Base-by-base conservation (phyloP, 1,140 invertebrate genomes). In the Pseudomyrmex dendroicus region DNA sequence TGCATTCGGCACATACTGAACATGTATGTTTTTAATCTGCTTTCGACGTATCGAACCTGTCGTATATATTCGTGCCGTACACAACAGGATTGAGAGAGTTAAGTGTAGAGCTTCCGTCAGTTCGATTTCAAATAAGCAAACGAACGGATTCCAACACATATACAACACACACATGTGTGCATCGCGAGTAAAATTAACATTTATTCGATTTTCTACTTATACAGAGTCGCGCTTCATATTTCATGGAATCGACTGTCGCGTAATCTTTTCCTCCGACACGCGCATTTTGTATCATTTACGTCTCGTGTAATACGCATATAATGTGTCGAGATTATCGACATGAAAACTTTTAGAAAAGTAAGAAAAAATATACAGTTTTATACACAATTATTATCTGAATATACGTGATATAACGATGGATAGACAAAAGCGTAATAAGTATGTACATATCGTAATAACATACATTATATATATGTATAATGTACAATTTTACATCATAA, bases 101-200 rank as follows among this genome's bases (percentile, higher is more conserved):
- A 46, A n/a, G 50, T 22, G 78, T 17, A 57, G 70, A 52, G 50
- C 70, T 74, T 82, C 68, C 78, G 78, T 48, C 78, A 59, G 35
- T 35, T 63, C 48, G 13, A 5, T 63, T 56, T 67, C n/a, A 59
- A 82, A 82, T 82, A 82, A 82, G 52, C 78, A 59, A 25, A 13
- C 15, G 50, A 35, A 48, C 70, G 59, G 35, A 25, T 20, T 13
- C 25, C 3, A 3, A 25, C 25, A 25, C 25, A 25, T 25, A 25
- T 4, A 86, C 63, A 72, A 25, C n/a, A n/a, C n/a, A 25, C 72
- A 68, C 63, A 78, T 54, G 50, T 77, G 77, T 64, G 66, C 70
- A 61, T 52, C 59, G 59, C 80, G 77, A 82, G 73, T 56, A 61
- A 82, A 82, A 82, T 84, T 84, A 82, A 63, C 76, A 84, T 84